Evolutionary conservation across 2,113 vertebrate genomes (phyloP).

Genomic region (Tyto alba): DNA sequence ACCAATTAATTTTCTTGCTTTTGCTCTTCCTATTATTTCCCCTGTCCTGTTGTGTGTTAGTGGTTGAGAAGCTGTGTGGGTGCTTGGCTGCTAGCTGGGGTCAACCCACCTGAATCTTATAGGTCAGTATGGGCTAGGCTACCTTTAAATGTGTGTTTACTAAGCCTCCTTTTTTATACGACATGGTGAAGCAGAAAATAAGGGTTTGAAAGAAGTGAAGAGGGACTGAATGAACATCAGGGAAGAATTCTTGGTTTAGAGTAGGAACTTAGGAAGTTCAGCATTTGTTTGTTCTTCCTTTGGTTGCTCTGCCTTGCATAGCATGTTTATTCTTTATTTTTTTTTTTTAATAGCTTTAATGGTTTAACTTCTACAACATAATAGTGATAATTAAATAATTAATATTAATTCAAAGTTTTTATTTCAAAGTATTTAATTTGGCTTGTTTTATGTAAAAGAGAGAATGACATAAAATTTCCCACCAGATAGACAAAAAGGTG

Average conservation of each 20-base stretch:
- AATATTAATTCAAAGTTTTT: neutral
- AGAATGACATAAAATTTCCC: neutral
- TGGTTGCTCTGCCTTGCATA: neutral
- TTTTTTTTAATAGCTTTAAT: neutral
- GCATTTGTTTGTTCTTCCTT: neutral
- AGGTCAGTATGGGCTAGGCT: neutral
- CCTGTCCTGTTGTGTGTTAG: neutral
- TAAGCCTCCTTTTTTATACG: neutral
- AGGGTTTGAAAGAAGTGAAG: neutral
- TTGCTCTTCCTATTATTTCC: neutral
- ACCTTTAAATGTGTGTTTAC: neutral
- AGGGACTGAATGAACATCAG: neutral
- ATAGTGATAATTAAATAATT: neutral
- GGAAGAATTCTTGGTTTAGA: neutral
- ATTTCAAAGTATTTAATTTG: neutral
- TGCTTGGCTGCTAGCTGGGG: neutral
- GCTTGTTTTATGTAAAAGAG: neutral
- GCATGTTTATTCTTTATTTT: neutral
- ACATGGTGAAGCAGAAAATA: neutral
- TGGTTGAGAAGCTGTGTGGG: neutral
- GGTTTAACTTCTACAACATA: neutral
- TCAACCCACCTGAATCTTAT: neutral
- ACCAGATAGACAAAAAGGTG: neutral
- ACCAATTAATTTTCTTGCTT: neutral
- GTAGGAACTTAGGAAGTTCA: neutral